Evolutionary conservation across 2,797 vertebrate species (phyloP), one percentile per base, ranked within the genome.

Genomic region (Acanthurus leucopareius): DNA sequence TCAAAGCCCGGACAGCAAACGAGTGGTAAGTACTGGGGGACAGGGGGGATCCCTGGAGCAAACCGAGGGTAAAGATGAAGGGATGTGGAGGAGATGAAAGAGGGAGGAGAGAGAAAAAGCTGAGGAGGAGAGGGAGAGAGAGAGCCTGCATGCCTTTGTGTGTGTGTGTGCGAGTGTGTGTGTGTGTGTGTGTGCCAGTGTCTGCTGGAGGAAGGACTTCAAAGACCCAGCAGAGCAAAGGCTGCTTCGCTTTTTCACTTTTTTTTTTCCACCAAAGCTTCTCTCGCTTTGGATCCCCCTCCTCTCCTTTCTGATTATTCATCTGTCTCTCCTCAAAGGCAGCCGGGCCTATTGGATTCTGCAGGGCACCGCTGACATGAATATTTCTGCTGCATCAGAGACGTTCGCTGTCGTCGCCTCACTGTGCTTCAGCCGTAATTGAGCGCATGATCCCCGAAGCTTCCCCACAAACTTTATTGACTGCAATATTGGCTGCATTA

Each of bases 361-460:
- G 86, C 76, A 86, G 91, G 88, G 88, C 88, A 91, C 79, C 75
- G 69, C 88, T 89, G 89, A 86, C 88, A 93, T 94, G 87, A 94
- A 95, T 95, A 92, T 94, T 94, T 94, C 91, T 94, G 90, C 91
- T 90, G 90, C 92, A 92, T 93, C 91, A 93, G 87, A 94, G 84
- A 79, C 86, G 16, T 70, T 91, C 42, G 75, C 89, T 89, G 86
- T 84, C 74, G 59, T 73, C 73, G 86, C 85, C 81, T 86, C 57
- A 5, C 79, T 80, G 80, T 73, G 83, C 74, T 85, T 77, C 83
- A 48, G 38, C 82, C 66, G 75, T 90, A 93, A 94, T 90, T 90
- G 91, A 92, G 83, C 83, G 64, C 80, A 81, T 76, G 75, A 86
- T 85, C 82, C 89, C 74, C 20, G 67, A 77, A 92, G 89, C 86